A percentile compares a stretch with the other conserved stretches of the same genome.
phyloP scores from a whole-genome alignment of 2,797 vertebrate species.

The Gallirallus australis region DNA sequence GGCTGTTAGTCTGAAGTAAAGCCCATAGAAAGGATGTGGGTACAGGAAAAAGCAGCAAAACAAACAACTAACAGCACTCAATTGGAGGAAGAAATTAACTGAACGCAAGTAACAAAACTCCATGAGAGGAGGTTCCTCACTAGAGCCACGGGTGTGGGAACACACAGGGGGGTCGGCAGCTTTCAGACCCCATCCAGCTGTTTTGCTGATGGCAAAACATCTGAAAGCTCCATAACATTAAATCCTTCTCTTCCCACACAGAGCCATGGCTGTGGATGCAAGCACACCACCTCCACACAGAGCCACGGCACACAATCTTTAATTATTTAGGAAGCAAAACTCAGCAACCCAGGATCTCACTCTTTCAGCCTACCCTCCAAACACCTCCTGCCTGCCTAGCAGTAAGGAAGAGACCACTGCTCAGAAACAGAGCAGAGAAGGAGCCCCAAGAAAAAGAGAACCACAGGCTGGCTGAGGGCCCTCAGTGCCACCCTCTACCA shows the following conservation, averaged over 20 bases:
- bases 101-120: background rate
- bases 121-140: background rate
- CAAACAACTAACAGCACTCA: background rate
- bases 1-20: background rate
- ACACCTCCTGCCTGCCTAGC: background rate
- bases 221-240: background rate
- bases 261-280: background rate
- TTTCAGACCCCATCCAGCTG: background rate
- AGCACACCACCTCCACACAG: background rate
- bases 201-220: no score
- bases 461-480: background rate
- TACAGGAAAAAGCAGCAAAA: background rate
- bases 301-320: background rate
- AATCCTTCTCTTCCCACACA: background rate
- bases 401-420: background rate
- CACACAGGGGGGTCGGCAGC: background rate
- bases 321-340: background rate
- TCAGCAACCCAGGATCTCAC: background rate
- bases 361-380: background rate
- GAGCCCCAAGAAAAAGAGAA: background rate
- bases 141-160: background rate
- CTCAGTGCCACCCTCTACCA: background rate
- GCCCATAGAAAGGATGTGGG: background rate
- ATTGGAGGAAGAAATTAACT: background rate
- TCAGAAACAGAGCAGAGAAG: accelerated